phyloP scores from a whole-genome alignment of 1,140 invertebrate species.

The Drosophila bipectinata region DNA sequence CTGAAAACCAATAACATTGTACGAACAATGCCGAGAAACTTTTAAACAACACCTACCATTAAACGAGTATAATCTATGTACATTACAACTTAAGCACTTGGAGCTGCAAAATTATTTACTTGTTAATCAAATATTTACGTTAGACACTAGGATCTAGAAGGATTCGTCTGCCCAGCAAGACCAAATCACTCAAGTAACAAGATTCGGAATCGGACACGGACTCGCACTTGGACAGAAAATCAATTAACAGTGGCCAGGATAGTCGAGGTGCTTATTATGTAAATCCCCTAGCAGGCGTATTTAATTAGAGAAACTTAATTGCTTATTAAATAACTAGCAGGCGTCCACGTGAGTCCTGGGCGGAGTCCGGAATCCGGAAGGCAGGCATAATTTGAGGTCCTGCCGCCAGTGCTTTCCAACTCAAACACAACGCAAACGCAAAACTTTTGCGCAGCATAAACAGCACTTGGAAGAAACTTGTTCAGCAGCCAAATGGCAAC shows the following conservation, averaged over 20 bases:
- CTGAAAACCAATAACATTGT: slow-evolving; percentile 69
- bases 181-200: neutral
- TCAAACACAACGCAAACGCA: slow-evolving; percentile 46
- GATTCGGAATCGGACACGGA: neutral
- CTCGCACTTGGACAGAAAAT: neutral
- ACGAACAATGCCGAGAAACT: slow-evolving; percentile 2
- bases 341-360: slow-evolving; percentile 32
- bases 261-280: slow-evolving; percentile 46
- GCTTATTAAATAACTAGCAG: slow-evolving; percentile 70
- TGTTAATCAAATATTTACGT: neutral
- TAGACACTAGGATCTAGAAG: neutral
- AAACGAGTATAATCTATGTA: neutral
- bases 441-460: slow-evolving; percentile 33
- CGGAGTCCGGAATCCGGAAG: neutral
- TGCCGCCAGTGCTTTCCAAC: slow-evolving; percentile 41
- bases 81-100: neutral
- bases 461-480: slow-evolving; percentile 41
- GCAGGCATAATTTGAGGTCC: slow-evolving; percentile 1
- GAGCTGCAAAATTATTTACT: neutral
- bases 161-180: neutral
- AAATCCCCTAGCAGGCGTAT: slow-evolving; percentile 47
- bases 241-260: slow-evolving; percentile 23
- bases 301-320: slow-evolving; percentile 65
- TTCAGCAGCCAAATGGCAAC: slow-evolving; percentile 4
- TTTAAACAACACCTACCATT: slow-evolving; percentile 11